phyloP scores from a whole-genome alignment of 2,797 vertebrate genomes.

The Kryptopterus vitreolus region DNA sequence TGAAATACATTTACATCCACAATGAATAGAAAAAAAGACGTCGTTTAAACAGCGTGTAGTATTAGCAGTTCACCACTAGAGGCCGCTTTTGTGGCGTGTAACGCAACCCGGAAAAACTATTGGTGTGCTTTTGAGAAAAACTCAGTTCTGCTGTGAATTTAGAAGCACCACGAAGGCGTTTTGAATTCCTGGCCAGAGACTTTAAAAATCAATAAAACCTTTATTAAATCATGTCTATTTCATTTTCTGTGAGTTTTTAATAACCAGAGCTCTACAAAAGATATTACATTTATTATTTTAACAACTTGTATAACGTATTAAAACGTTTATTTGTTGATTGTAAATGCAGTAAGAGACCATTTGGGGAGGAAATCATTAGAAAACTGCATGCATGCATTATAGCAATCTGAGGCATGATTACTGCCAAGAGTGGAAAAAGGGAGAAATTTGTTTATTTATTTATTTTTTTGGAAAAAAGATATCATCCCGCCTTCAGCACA shows the following conservation, averaged over 20 bases:
- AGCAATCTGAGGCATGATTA: neutral
- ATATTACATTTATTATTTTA: neutral
- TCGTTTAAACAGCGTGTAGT: too few species aligned
- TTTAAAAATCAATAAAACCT: constrained; percentile 4
- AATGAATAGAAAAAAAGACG: too few species aligned
- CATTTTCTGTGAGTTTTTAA: neutral
- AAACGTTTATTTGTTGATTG: neutral
- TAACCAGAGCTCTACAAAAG: neutral
- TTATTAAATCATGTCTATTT: neutral
- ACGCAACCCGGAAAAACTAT: too few species aligned
- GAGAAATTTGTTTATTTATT: neutral
- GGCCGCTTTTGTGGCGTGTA: too few species aligned
- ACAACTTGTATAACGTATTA: neutral
- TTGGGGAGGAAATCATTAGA: neutral
- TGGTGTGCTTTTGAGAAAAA: too few species aligned
- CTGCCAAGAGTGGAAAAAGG: neutral
- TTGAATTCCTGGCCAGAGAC: constrained; percentile 16
- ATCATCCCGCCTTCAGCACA: neutral
- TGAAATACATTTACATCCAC: too few species aligned
- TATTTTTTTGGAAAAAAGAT: neutral
- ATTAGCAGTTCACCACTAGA: too few species aligned
- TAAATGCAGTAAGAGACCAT: neutral
- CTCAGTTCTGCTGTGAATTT: neutral
- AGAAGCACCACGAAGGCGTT: neutral
- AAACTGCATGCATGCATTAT: neutral